Percentiles rank a stretch among this genome's conserved stretches.
Evolutionary conservation across 1,140 invertebrate species (phyloP).

Genomic region (Heliothis virescens): DNA sequence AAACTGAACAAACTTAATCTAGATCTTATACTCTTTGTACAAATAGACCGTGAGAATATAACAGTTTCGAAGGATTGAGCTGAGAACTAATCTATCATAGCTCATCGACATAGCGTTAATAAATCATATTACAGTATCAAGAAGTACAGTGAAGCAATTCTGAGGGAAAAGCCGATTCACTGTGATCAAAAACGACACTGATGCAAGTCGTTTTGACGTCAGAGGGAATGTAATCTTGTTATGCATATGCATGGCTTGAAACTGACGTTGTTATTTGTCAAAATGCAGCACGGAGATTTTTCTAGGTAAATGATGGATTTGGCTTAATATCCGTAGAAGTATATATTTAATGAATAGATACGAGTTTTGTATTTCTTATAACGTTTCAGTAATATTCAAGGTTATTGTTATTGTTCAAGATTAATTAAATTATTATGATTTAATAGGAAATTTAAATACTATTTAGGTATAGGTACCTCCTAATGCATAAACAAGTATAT

Average conservation of each 20-base stretch:
- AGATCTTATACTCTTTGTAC: conserved; percentile 1
- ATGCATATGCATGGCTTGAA: too few species aligned
- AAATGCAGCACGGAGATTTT: too few species aligned
- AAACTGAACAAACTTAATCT: conserved; percentile 15
- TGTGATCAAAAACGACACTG: neutral
- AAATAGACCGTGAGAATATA: conserved; percentile 13
- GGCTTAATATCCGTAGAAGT: too few species aligned
- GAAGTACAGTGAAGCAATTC: neutral
- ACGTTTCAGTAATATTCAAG: too few species aligned
- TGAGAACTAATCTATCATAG: conserved; percentile 8
- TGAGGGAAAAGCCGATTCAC: neutral
- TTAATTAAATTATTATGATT: neutral
- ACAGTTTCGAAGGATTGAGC: neutral
- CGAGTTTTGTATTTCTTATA: too few species aligned
- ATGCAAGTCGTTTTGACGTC: neutral
- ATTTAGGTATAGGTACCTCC: too few species aligned
- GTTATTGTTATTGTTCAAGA: too few species aligned
- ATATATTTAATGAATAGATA: too few species aligned
- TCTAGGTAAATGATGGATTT: too few species aligned
- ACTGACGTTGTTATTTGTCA: too few species aligned
- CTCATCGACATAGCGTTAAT: neutral
- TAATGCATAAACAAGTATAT: too few species aligned
- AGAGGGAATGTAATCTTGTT: neutral
- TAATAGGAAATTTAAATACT: neutral
- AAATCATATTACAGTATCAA: conserved; percentile 20